Base-by-base conservation (phyloP, 92 coral and sea anemone species). In the Actinernus sp. region DNA sequence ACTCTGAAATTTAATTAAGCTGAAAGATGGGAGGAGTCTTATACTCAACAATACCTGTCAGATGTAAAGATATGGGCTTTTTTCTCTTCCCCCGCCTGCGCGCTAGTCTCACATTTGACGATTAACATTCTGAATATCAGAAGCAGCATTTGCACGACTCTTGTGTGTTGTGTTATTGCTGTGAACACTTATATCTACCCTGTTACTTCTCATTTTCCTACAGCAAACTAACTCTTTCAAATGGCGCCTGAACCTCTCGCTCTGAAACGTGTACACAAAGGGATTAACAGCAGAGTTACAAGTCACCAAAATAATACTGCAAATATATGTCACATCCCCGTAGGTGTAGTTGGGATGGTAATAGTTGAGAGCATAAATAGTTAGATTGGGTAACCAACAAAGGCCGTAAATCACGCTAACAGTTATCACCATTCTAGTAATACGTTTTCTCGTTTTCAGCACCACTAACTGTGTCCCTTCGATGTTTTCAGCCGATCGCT, bases 211-310 rank as follows among this genome's bases (percentile, higher is more conserved):
- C 5, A 23, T 4, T 9, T 23, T 9, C 17, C 17, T 4, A 45
- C 52, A 45, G 21, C 52, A 45, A 6, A 17, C 52, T 5, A 68
- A 24, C 9, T 43, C 65, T 28, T 68, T 68, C 7, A 55, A 63
- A 32, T 55, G 40, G 14, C 44, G 27, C 55, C 76, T 23, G 22
- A 68, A 68, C 48, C 76, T 29, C 21, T 26, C 3, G n/a, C 76
- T 68, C 28, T 68, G 76, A 3, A 68, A 55, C 11, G 64, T 30
- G 28, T 68, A 68, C n/a, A 68, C 76, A 30, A 68, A 68, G 3
- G 76, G 76, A 24, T 68, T 68, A 23, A 68, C 33, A 12, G 37
- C 55, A 49, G 53, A 37, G 61, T 68, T 68, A 8, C 53, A 13
- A 23, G 63, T 37, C 17, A 26, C 44, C 25, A 68, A 17, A 17